A percentile compares a stretch with the other conserved stretches of the same genome.
phyloP scores from a whole-genome alignment of 2,888 invertebrate genomes.

The Eupithecia abbreviata region DNA sequence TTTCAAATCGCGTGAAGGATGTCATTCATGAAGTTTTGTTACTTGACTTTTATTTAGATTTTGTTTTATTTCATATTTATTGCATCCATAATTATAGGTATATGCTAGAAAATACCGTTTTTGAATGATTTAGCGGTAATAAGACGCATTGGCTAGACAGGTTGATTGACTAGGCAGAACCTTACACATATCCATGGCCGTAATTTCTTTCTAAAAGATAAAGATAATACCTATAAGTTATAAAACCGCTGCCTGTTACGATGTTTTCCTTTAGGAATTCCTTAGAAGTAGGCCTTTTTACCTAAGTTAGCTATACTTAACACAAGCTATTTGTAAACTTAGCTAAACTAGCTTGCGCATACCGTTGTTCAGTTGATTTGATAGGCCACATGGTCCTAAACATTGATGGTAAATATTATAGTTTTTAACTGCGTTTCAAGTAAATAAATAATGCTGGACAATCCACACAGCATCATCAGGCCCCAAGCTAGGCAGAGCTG shows the following conservation, averaged over 20 bases:
- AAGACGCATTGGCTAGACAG: conserved; percentile 5
- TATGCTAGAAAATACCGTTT: not conserved
- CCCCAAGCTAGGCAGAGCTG: no score
- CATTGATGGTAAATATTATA: not conserved
- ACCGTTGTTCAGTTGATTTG: not conserved
- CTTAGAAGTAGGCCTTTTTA: not conserved
- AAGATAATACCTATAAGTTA: not conserved
- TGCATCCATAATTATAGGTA: not conserved
- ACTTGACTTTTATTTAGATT: conserved; percentile 10
- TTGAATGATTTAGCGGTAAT: conserved; percentile 11
- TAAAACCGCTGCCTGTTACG: not conserved
- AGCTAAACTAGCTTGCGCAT: not conserved
- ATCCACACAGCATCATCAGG: no score
- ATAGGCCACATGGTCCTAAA: not conserved
- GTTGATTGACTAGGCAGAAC: not conserved
- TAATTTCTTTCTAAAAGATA: not conserved
- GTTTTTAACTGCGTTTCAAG: no score
- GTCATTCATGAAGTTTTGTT: conserved; percentile 16
- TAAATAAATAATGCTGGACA: no score
- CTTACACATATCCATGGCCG: not conserved
- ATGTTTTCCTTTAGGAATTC: not conserved
- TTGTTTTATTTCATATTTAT: conserved; percentile 8
- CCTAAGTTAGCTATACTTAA: no score
- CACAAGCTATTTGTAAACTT: not conserved
- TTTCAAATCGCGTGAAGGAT: conserved; percentile 17